These are phyloP conservation scores for Numida meleagris DNA, from an alignment of 2,113 vertebrate species.

Conservation along the genomic window DNA sequence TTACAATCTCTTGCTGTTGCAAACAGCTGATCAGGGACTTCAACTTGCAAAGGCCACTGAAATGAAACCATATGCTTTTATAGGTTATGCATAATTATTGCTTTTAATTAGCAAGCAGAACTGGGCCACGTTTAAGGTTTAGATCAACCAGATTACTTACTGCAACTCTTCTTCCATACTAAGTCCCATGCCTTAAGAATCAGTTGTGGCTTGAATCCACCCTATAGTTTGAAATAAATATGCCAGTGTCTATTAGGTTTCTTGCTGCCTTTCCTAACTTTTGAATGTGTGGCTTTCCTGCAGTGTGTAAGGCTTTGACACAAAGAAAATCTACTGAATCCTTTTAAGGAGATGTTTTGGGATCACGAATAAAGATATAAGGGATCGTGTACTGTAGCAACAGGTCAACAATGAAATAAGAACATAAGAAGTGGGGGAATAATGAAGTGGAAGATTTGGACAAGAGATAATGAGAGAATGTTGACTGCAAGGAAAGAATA, in stretches of 20 bases:
- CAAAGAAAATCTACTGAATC: neutral
- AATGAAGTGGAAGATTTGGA: neutral
- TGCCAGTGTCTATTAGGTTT: neutral
- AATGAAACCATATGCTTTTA: conserved; percentile 45
- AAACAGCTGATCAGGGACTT: conserved; percentile 11
- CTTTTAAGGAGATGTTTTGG: neutral
- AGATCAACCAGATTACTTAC: conserved; percentile 4
- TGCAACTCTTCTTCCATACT: neutral
- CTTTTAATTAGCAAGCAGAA: conserved; percentile 22
- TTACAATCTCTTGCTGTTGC: neutral
- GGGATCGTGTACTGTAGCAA: neutral
- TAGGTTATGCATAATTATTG: conserved; percentile 17
- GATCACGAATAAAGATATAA: neutral
- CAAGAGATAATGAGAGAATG: neutral
- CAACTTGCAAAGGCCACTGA: conserved; percentile 50
- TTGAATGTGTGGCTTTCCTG: neutral
- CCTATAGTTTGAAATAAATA: neutral
- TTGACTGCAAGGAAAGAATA: neutral
- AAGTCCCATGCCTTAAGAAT: neutral
- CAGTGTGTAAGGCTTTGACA: neutral
- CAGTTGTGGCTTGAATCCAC: neutral
- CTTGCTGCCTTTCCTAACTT: neutral
- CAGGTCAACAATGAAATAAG: neutral
- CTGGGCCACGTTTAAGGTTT: neutral
- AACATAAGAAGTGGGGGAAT: neutral